These are phyloP conservation scores for Orchesellides sinensis DNA, from an alignment of 2,888 invertebrate species.

Conservation along the genomic window DNA sequence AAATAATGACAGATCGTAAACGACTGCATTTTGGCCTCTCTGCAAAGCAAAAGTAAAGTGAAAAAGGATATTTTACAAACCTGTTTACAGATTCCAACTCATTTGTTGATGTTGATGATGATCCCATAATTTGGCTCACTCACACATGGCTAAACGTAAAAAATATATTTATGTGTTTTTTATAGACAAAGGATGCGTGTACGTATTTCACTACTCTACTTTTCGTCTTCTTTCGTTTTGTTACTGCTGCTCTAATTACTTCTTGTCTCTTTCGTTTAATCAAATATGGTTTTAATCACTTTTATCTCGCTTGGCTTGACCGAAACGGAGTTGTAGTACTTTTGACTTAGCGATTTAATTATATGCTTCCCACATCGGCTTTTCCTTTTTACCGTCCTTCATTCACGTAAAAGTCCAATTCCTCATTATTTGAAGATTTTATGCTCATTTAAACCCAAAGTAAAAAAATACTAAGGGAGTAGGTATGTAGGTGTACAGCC, in stretches of 20 bases:
- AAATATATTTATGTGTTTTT: background rate
- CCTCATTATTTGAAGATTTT: background rate
- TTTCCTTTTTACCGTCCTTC: background rate
- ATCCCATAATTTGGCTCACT: constrained; percentile 44
- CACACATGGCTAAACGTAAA: background rate
- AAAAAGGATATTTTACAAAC: too few relatives aligned
- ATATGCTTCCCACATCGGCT: background rate
- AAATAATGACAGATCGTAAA: too few relatives aligned
- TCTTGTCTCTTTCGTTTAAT: constrained; percentile 10
- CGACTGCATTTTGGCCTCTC: too few relatives aligned
- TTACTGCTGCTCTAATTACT: constrained; percentile 47
- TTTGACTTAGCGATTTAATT: background rate
- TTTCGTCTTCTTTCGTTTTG: too few relatives aligned
- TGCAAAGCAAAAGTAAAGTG: too few relatives aligned
- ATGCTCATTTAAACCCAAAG: background rate
- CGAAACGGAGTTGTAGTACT: background rate
- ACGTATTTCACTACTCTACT: background rate
- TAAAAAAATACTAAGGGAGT: background rate
- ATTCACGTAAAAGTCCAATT: background rate
- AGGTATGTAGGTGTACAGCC: background rate
- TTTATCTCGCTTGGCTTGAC: background rate
- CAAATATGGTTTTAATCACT: background rate
- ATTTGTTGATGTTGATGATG: constrained; percentile 21
- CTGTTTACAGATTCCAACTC: constrained; percentile 39
- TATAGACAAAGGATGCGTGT: background rate